Evolutionary conservation across 2,797 vertebrate species (phyloP), one percentile per base, ranked within the genome.

Genomic region (Fundulus diaphanus): DNA sequence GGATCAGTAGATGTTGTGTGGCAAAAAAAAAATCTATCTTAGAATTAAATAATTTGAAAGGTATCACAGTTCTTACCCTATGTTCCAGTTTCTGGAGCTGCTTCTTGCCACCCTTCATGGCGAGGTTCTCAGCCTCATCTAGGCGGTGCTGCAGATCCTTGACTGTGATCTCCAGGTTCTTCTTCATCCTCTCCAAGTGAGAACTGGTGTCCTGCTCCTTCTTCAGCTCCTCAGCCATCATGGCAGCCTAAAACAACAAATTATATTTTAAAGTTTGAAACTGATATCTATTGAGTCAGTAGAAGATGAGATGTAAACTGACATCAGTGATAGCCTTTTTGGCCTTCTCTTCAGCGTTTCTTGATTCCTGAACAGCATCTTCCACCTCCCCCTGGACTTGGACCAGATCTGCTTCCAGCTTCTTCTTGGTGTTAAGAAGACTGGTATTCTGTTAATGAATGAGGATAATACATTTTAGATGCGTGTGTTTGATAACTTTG

Each of bases 301-400:
- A 15, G 2, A 54, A 54, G 13, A 15, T 6, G 5, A 40, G 37
- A 27, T 15, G 12, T n/a, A 65, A 73, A 44, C 96, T 95, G 77
- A 98, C 96, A 81, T 97, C 96, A 57, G 96, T 97, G 83, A 98
- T 96, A 0, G 96, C 96, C 82, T 98, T 98, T 89, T 97, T 98
- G 86, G 97, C 96, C 75, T 97, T 98, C 51, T 98, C 96, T 68
- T 97, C 97, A 46, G 97, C 96, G 22, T 97, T 97, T 80, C 95
- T 95, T 81, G 96, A 92, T 81, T 97, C 97, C 83, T 97, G 96
- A 57, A 72, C 76, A 6, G 92, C 84, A 76, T 96, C 96, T 27
- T 98, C 96, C n/a, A 97, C 92, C 84, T 98, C 96, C 40, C 88
- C 91, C 85, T 97, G 96, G 77, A 96, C 85, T 57, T 96, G 96